Evolutionary conservation across 2,888 invertebrate genomes (phyloP), one percentile per base, ranked within the genome.

Genomic region (Seladonia tumulorum): DNA sequence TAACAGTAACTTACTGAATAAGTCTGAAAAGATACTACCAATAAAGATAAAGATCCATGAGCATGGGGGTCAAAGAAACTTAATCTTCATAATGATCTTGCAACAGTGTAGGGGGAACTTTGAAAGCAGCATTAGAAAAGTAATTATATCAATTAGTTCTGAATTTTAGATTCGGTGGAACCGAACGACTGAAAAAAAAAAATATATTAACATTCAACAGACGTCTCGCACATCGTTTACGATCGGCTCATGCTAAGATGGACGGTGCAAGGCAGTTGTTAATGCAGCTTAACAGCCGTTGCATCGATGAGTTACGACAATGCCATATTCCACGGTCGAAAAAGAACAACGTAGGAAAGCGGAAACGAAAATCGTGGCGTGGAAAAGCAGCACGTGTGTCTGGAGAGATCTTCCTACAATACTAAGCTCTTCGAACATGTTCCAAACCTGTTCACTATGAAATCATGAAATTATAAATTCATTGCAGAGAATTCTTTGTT

Each of bases 281-380:
- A 68, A 77, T 25, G 47, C n/a, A 45, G 73, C 66, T 78, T 63
- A 70, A 39, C 39, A 68, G 74, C 25, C 68, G 57, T 73, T 73
- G 83, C 84, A 53, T 84, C 83, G 73, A 78, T 74, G 84, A 78
- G 75, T 84, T 78, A 78, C 74, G 72, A 63, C 72, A 74, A 63
- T 53, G 25, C 66, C 39, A 76, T 45, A 29, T 66, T 83, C 42
- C 71, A 83, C 82, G 82, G 29, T 83, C 79, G 72, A 68, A 76
- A 83, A 72, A 16, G 57, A 57, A 82, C 49, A 35, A 35, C 29
- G 22, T 18, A 10, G 45, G n/a, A 75, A 42, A 53, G 71, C 83
- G 83, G 83, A 83, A 83, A 83, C 76, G 83, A 73, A 76, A 76
- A 72, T 76, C 83, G 72, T 57, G 42, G 76, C 72, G 72, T 39